A percentile compares a stretch with the other conserved stretches of the same genome.
phyloP scores from a whole-genome alignment of 2,113 vertebrate genomes.

The Toxotes jaculatrix region DNA sequence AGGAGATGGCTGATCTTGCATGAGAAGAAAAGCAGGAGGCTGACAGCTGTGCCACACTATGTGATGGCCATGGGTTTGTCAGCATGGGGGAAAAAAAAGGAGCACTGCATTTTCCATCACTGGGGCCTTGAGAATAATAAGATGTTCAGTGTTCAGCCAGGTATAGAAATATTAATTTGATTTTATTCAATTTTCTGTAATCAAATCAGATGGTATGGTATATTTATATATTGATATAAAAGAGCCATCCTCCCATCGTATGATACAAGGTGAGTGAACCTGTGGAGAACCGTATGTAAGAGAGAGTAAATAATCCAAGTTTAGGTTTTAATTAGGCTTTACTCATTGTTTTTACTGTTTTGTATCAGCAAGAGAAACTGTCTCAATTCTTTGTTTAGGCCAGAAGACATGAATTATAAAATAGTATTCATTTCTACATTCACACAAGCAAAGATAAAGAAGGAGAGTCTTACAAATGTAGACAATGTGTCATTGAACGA shows the following conservation, averaged over 20 bases:
- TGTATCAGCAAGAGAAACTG: not conserved
- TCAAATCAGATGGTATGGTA: no score
- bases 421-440: not conserved
- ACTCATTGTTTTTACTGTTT: not conserved
- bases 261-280: not conserved
- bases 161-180: no score
- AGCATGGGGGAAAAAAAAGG: no score
- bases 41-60: not conserved
- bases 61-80: not conserved
- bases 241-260: no score
- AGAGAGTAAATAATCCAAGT: not conserved
- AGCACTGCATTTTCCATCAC: no score
- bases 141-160: no score
- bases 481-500: not conserved
- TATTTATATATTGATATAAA: no score
- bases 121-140: no score
- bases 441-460: not conserved
- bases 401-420: not conserved
- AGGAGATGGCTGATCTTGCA: not conserved
- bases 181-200: no score
- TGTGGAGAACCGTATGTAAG: no score
- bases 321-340: not conserved
- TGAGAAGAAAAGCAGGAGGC: no score
- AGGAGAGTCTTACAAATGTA: not conserved
- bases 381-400: not conserved